Conservation (phyloP, 2,888 invertebrate species). For the Petrolisthes cinctipes region DNA sequence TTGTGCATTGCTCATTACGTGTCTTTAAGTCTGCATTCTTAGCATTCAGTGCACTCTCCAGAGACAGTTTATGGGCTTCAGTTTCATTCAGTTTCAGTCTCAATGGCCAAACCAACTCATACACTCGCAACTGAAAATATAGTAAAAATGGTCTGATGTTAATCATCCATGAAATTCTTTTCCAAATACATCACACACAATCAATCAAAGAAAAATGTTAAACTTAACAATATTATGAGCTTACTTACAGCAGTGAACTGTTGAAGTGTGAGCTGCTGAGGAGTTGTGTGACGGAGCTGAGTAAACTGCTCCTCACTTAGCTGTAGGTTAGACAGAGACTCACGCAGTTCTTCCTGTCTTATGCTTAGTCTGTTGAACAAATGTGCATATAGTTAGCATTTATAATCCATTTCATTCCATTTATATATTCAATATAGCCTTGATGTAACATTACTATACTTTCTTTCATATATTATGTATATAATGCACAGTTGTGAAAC, state of each 20-base stretch:
- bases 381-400: not conserved
- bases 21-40: slow-evolving; percentile 44
- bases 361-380: slow-evolving; percentile 21
- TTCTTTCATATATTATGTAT: too few species aligned
- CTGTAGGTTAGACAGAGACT: slow-evolving; percentile 54
- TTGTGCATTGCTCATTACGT: slow-evolving; percentile 29
- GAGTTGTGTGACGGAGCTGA: slow-evolving; percentile 35
- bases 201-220: not conserved
- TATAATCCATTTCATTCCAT: not conserved
- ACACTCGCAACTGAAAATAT: slow-evolving; percentile 54
- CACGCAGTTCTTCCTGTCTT: slow-evolving; percentile 45
- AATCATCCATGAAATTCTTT: not conserved
- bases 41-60: slow-evolving; percentile 39
- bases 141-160: too few species aligned
- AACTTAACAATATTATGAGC: too few species aligned
- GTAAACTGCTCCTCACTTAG: slow-evolving; percentile 53
- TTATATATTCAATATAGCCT: not conserved
- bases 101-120: slow-evolving; percentile 58
- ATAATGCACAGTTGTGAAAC: too few species aligned
- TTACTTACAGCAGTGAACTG: slow-evolving; percentile 59
- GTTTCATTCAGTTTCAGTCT: slow-evolving; percentile 48
- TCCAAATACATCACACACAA: not conserved
- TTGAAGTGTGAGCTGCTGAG: slow-evolving; percentile 51
- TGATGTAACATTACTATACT: not conserved
- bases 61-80: slow-evolving; percentile 47